Percentiles rank a stretch among this genome's conserved stretches.
phyloP scores from a whole-genome alignment of 2,888 invertebrate genomes.

The Gymnosoma rotundatum region DNA sequence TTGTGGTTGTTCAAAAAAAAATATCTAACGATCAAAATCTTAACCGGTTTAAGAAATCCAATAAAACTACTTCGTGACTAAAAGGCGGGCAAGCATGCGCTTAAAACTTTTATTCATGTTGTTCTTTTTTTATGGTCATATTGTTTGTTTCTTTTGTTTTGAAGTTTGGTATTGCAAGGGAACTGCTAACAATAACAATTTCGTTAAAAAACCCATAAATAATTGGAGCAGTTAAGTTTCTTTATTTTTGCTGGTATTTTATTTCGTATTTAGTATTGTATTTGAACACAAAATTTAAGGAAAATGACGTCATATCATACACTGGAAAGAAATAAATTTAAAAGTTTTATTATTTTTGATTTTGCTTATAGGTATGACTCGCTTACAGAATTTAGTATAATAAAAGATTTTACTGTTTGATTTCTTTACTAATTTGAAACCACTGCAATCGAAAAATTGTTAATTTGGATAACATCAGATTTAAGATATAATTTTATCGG shows the following conservation, averaged over 20 bases:
- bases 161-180: not conserved
- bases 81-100: slow-evolving; percentile 51
- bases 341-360: no score
- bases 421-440: no score
- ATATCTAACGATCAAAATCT: slow-evolving; percentile 12
- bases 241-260: not conserved
- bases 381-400: not conserved
- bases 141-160: slow-evolving; percentile 26
- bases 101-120: slow-evolving; percentile 24
- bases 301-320: slow-evolving; percentile 59
- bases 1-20: slow-evolving; percentile 20
- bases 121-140: not conserved
- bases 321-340: not conserved
- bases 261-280: not conserved
- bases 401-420: not conserved
- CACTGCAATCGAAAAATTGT: no score
- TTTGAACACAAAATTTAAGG: slow-evolving; percentile 26
- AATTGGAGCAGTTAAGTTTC: slow-evolving; percentile 51
- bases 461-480: no score
- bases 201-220: slow-evolving; percentile 7
- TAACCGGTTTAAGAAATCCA: slow-evolving; percentile 51
- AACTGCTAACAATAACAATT: not conserved
- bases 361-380: no score
- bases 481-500: no score
- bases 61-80: slow-evolving; percentile 57